Conservation (phyloP, 2,797 vertebrate genomes). For the Phrynocephalus vlangalii region DNA sequence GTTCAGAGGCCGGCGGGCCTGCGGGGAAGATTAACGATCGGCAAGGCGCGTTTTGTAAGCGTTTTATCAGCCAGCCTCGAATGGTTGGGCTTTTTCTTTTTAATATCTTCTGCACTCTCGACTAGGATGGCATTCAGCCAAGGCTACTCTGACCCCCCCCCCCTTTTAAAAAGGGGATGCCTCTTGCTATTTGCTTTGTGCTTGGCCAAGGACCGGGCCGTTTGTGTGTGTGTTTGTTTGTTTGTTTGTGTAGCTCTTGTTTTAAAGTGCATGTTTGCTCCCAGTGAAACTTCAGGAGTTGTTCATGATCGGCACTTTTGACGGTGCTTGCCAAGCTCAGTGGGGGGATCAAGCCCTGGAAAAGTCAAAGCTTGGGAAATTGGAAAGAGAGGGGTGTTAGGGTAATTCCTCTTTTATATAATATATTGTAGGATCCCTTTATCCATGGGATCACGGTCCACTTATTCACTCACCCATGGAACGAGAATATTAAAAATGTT, state of each 20-base stretch:
- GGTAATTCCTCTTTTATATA: background rate
- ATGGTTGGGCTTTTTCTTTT: background rate
- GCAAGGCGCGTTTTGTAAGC: conserved; percentile 48
- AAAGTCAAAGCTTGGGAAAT: background rate
- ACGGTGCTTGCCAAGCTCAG: background rate
- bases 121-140: conserved; percentile 39
- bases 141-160: background rate
- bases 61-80: conserved; percentile 24
- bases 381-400: background rate
- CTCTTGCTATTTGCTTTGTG: background rate
- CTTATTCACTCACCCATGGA: too few species aligned
- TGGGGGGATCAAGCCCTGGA: background rate
- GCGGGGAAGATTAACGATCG: conserved; percentile 52
- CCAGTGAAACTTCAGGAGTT: conserved; percentile 18
- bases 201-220: conserved; percentile 1
- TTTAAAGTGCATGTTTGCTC: background rate
- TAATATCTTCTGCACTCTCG: background rate
- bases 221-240: too few species aligned
- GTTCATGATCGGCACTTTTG: background rate
- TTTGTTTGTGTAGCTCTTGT: background rate
- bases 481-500: too few species aligned
- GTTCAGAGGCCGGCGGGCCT: conserved; percentile 41
- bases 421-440: background rate
- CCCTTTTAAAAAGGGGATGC: conserved; percentile 29
- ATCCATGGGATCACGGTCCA: too few species aligned